Conservation (phyloP, 2,888 invertebrate genomes). For the Abrostola triplasia region DNA sequence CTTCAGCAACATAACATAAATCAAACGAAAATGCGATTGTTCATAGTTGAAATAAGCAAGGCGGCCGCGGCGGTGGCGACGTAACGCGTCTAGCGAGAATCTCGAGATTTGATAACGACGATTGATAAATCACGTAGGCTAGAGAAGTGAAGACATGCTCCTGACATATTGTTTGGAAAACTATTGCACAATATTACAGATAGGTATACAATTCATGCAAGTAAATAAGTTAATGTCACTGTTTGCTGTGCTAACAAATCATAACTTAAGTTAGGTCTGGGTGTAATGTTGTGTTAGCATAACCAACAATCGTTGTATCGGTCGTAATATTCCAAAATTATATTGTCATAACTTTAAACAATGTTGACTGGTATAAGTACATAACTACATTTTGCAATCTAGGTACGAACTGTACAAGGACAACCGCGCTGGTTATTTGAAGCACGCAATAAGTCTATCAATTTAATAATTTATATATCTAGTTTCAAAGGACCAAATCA, state of each 20-base stretch:
- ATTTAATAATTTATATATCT: neutral
- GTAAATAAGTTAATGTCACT: neutral
- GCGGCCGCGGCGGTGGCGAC: too few relatives aligned
- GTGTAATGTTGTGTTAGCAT: neutral
- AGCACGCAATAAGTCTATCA: neutral
- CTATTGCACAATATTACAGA: neutral
- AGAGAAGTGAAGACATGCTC: conserved; percentile 22
- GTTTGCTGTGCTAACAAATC: neutral
- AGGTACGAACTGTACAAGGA: conserved; percentile 30
- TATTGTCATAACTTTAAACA: conserved; percentile 41
- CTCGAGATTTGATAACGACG: conserved; percentile 56
- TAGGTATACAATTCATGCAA: neutral
- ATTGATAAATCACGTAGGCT: conserved; percentile 66
- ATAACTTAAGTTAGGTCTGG: neutral
- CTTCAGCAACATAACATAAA: conserved; percentile 15
- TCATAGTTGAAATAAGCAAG: conserved; percentile 25
- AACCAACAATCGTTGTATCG: conserved; percentile 4
- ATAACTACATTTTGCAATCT: conserved; percentile 38
- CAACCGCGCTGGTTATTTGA: conserved; percentile 15
- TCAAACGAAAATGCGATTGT: conserved; percentile 17
- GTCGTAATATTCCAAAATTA: conserved; percentile 26
- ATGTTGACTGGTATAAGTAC: conserved; percentile 32
- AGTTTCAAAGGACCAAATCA: neutral
- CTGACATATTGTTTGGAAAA: neutral
- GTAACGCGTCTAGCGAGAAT: conserved; percentile 29